Evolutionary conservation across 2,113 vertebrate species (phyloP), one percentile per base, ranked within the genome.

Genomic region (Gobio gobio): DNA sequence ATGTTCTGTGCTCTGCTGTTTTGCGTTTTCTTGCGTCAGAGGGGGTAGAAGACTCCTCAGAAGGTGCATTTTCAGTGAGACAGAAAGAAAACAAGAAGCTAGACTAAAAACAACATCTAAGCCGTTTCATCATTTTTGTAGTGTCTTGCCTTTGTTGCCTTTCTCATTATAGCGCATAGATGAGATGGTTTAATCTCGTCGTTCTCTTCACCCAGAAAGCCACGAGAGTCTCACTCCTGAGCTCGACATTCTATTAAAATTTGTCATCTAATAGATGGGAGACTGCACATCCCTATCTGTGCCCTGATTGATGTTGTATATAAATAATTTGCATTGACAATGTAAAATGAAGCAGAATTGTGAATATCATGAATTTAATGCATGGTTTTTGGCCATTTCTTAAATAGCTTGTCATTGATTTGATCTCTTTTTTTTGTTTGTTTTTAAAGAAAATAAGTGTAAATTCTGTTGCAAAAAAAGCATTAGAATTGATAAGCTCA

Each of bases 1-100:
- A 94, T 95, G 92, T 95, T 84, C 88, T 43, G 12, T 85, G 78
- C 56, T 82, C 73, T 51, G 76, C 84, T 85, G 61, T 63, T 85
- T 85, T 74, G 61, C 49, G 79, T 79, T 72, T 85, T 82, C 66
- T 87, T 89, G 86, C 88, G 86, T 89, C 88, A 89, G 84, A 88
- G 82, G 75, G 61, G 59, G 56, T 83, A 75, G 68, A 84, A 49
- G 59, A 59, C 76, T 87, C 87, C 87, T 88, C 85, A 81, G 82
- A 89, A 90, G 87, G 81, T 84, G 75, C 86, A 45, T 89, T 90
- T 88, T 91, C 78, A 91, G 91, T 90, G 83, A 90, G 77, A 75
- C 84, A 64, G 86, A 88, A 56, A 83, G 86, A 92, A 93, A 92
- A 92, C 89, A 89, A 91, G 74, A 5, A 66, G 82, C 54, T 72